Percentiles rank a stretch among this genome's conserved stretches.
Conservation (phyloP, 2,113 vertebrate species). For the Rhinoderma darwinii region DNA sequence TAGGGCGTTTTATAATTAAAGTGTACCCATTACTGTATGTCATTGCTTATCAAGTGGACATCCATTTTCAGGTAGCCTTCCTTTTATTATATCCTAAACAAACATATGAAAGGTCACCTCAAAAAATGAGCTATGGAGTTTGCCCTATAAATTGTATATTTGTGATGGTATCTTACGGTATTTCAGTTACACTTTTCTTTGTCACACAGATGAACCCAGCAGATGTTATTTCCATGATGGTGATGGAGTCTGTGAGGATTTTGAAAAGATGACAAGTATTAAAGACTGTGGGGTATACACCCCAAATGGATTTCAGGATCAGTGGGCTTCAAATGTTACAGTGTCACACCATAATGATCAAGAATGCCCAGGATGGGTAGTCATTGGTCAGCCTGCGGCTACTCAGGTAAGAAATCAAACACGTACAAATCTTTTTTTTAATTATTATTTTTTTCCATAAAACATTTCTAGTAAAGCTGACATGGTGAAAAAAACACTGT, state of each 20-base stretch:
- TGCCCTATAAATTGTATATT: background rate
- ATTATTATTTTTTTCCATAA: too few relatives aligned
- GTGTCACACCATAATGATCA: constrained; percentile 90
- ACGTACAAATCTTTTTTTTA: background rate
- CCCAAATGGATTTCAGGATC: constrained; percentile 91
- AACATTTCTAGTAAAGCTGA: too few relatives aligned
- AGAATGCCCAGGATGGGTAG: constrained; percentile 91
- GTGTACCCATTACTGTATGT: too few relatives aligned
- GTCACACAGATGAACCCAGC: constrained; percentile 87
- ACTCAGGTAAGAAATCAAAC: constrained; percentile 82
- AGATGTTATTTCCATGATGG: constrained; percentile 96
- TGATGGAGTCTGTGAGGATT: constrained; percentile 95
- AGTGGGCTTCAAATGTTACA: constrained; percentile 90
- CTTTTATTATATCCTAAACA: too few relatives aligned
- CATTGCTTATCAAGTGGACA: too few relatives aligned
- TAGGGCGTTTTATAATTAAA: too few relatives aligned
- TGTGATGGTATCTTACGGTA: background rate
- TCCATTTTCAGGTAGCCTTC: too few relatives aligned
- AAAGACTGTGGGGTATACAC: constrained; percentile 96
- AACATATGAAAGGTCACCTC: too few relatives aligned
- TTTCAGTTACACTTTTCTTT: background rate
- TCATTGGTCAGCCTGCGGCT: constrained; percentile 90
- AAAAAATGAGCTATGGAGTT: too few relatives aligned
- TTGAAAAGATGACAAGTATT: constrained; percentile 92
- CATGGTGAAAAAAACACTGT: too few relatives aligned